These are phyloP conservation scores for Girardinus metallicus DNA, from an alignment of 2,797 vertebrate species.

Conservation along the genomic window DNA sequence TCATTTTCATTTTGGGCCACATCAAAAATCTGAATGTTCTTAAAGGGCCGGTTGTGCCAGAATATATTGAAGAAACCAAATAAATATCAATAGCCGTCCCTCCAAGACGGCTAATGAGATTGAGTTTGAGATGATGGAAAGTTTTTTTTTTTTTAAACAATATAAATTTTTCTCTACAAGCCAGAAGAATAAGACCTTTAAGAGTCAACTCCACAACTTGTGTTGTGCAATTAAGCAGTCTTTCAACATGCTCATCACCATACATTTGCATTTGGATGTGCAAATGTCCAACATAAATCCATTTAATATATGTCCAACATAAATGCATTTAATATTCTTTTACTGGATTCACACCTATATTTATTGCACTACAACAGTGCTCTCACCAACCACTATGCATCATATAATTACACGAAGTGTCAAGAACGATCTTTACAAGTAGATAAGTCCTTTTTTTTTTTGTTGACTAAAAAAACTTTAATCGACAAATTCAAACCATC, in stretches of 20 bases:
- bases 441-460: too few species aligned
- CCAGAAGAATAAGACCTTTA: not conserved
- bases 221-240: not conserved
- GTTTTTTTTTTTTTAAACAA: not conserved
- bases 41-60: too few species aligned
- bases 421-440: slow-evolving; percentile 21
- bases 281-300: slow-evolving; percentile 3
- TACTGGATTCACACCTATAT: not conserved
- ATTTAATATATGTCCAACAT: not conserved
- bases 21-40: too few species aligned
- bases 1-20: too few species aligned
- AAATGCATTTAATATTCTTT: not conserved
- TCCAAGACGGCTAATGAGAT: too few species aligned
- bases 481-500: not conserved
- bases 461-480: not conserved
- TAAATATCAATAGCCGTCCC: too few species aligned
- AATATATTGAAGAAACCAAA: too few species aligned
- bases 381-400: not conserved
- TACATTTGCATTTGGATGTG: not conserved
- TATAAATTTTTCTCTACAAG: not conserved
- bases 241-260: not conserved
- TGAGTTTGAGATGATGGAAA: not conserved
- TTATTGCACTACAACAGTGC: not conserved
- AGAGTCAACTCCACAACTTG: not conserved
- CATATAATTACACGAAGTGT: not conserved